Evolutionary conservation across 2,113 vertebrate species (phyloP), one percentile per base, ranked within the genome.

Genomic region (Lates calcarifer): DNA sequence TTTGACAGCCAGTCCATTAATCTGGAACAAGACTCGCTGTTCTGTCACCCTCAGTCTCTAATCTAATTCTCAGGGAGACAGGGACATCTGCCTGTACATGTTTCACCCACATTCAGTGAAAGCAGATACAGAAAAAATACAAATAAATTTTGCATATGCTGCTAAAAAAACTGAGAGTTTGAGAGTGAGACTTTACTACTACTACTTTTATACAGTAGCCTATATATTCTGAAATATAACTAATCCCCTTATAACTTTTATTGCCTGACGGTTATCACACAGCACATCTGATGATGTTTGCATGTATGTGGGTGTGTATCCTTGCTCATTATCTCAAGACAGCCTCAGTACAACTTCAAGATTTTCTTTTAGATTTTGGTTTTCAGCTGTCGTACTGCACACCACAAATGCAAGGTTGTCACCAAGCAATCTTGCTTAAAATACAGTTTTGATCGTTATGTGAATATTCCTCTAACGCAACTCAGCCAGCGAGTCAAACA

Each of bases 1-100:
- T 45, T 74, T 75, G 24, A 81, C 58, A 51, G 60, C 49, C 18
- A 67, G 29, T 66, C 76, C n/a, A 69, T 77, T 82, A 70, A 68
- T 51, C 39, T 76, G 51, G 13, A 4, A 20, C 47, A 31, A 55
- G 41, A 49, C 22, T 55, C 26, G 33, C 33, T 69, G 31, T 41
- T 69, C 14, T n/a, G 24, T 71, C 64, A 7, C 28, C 33, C 37
- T 69, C n/a, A 17, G 22, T 37, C 64, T 20, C 64, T 56, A 33
- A 67, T 63, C 51, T 74, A 69, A 80, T 63, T 66, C 29, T 67
- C 39, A 66, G 41, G 63, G 41, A 8, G 49, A 71, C 73, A 55
- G 45, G 37, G 45, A 4, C 56, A 39, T 57, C 9, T 39, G n/a
- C 35, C 47, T 64, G 69, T 29, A 63, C 63, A 58, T 29, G 74